Base-by-base conservation (phyloP, 2,113 vertebrate genomes). In the Corynorhinus townsendii region DNA sequence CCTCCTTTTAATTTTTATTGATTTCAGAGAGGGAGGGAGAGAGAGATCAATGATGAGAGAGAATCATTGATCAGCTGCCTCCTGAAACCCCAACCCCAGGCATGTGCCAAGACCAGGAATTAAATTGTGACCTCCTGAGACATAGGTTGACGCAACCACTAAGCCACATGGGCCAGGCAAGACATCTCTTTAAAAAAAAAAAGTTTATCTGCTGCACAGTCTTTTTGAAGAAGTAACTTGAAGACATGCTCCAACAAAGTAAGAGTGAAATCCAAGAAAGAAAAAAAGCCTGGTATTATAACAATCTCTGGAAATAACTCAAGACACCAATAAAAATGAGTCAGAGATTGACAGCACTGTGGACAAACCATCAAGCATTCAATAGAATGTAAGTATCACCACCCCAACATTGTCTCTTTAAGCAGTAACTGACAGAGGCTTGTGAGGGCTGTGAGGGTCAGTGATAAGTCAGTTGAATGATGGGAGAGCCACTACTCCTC, bases 251-350 rank as follows among this genome's bases (percentile, higher is more conserved):
- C n/a, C 85, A 92, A 96, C 90, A 93, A 96, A 92, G 49, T 80
- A 72, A 87, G 87, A 90, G 76, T 87, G 76, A 95, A 95, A 92
- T 97, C 59, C 76, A 86, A 95, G 89, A 86, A 94, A 95, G 89
- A 91, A 94, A 92, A 56, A 6, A 66, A 5, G 90, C 92, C 81
- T 92, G 52, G 64, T 93, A 88, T 88, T 90, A 93, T 94, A 92
- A 85, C 66, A 93, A 95, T 95, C 81, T 86, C 49, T 71, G n/a
- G 16, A 59, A 96, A 95, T 87, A 45, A 90, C 90, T 96, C 72
- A 80, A 86, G 85, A 94, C 49, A 76, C 72, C 84, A 95, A 95
- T 92, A 93, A 97, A 96, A 95, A 92, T 90, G 94, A 95, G 92
- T 94, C 90, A 88, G 71, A 76, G 66, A 77, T 84, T 95, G 94